Conservation (phyloP, 30 jellyfish, hydroid and myxozoan genomes). For the Aurelia coerulea region DNA sequence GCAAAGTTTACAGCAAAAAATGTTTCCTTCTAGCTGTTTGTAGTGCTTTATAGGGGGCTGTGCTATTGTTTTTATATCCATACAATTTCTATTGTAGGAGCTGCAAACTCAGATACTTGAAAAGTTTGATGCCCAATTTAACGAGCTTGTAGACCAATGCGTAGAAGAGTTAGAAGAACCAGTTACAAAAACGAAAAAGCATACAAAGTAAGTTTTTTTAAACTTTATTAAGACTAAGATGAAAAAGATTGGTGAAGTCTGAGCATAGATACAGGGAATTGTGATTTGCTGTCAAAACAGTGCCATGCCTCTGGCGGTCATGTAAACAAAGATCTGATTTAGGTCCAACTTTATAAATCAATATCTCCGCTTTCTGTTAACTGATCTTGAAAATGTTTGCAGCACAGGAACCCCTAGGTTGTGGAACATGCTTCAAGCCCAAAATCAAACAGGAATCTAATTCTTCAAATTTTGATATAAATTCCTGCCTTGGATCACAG, state of each 20-base stretch:
- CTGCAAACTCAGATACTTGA: conserved; percentile 57
- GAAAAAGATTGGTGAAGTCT: neutral
- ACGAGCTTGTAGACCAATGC: conserved; percentile 64
- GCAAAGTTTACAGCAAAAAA: too few species aligned
- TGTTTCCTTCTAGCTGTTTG: neutral
- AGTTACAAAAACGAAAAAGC: conserved; percentile 18
- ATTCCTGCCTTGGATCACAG: too few species aligned
- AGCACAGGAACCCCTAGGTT: too few species aligned
- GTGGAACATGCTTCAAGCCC: too few species aligned
- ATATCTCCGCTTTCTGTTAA: too few species aligned
- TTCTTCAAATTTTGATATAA: too few species aligned
- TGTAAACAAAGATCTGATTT: too few species aligned
- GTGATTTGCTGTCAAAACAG: neutral
- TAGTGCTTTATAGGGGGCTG: neutral
- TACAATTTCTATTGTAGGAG: conserved; percentile 46
- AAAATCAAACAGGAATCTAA: too few species aligned
- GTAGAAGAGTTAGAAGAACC: conserved; percentile 59
- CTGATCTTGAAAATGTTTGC: too few species aligned
- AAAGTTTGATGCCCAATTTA: conserved; percentile 71
- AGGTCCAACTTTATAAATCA: too few species aligned
- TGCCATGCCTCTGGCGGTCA: too few species aligned
- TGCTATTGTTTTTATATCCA: neutral
- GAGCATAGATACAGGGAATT: neutral
- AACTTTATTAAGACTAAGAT: neutral
- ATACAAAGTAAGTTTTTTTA: conserved; percentile 37